Base-by-base conservation (phyloP, 2,888 invertebrate genomes). In the Podabrus alpinus region DNA sequence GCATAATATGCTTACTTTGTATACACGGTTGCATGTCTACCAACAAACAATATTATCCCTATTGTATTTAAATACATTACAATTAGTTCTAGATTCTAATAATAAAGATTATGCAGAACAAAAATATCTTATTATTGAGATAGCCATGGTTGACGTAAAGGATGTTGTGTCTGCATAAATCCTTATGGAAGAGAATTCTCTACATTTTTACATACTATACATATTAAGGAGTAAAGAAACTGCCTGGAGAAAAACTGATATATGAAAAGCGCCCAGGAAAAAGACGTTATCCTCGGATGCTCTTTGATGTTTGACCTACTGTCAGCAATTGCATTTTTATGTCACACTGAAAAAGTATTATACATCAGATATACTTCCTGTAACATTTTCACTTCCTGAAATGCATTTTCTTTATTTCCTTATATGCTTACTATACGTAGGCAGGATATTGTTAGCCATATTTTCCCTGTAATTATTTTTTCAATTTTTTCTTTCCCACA, bases 1-100 rank as follows among this genome's bases (percentile, higher is more conserved):
- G 72, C 67, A 75, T 75, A 75, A 75, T 75, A 67, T 73, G 66
- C 75, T 72, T 72, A 67, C 69, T 75, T 24, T 69, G 60, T 72
- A 68, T 70, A 67, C 72, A 75, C 61, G 13, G 4, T n/a, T 45
- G 45, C 45, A 45, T 45, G 45, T 45, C n/a, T n/a, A 45, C 45
- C 45, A 45, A 45, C 45, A 45, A 45, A 45, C 29, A 45, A 24
- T 45, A 45, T 45, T 45, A 45, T 7, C 7, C n/a, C 45, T n/a
- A 45, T 45, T 45, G 45, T 45, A 45, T 45, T n/a, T 45, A 45
- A 45, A 45, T 45, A 45, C n/a, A n/a, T n/a, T 45, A n/a, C 45
- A 45, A 45, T 45, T 45, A 45, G 45, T n/a, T 9, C 11, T 45
- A 4, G n/a, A 45, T 45, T 45, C 7, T n/a, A 7, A 45, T 45